These are phyloP conservation scores for Oenanthe melanoleuca DNA, from an alignment of 2,113 vertebrate species.

Conservation along the genomic window DNA sequence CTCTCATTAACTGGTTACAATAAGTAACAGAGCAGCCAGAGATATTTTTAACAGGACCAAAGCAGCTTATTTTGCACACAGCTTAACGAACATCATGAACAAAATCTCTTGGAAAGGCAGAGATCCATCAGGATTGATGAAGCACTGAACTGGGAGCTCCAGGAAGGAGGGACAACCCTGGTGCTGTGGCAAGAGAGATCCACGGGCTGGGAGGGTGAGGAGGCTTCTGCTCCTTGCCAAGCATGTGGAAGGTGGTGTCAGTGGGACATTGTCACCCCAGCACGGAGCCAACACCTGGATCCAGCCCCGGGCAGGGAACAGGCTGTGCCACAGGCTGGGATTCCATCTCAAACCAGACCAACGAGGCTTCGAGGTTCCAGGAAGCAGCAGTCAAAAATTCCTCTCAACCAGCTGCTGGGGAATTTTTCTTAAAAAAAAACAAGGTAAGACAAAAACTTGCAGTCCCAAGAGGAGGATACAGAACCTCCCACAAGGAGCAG, in stretches of 20 bases:
- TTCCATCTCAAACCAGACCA: accelerated
- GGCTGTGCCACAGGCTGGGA: not conserved
- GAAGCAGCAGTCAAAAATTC: not conserved
- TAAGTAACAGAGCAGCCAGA: not conserved
- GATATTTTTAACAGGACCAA: not conserved
- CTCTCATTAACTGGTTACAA: not conserved
- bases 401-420: accelerated
- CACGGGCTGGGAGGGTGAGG: not conserved
- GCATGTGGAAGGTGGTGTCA: accelerated
- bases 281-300: accelerated
- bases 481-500: not conserved
- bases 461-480: accelerated
- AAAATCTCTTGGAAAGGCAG: not conserved
- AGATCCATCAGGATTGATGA: not conserved
- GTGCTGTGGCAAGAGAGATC: not conserved
- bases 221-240: not conserved
- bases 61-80: not conserved
- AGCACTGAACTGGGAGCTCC: not conserved
- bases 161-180: not conserved
- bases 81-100: not conserved
- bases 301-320: not conserved
- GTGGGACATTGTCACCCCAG: accelerated
- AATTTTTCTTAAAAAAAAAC: not conserved
- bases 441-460: not conserved
- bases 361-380: accelerated